These are phyloP conservation scores for Pelvicachromis taeniatus DNA, from an alignment of 2,113 vertebrate genomes.

Conservation along the genomic window DNA sequence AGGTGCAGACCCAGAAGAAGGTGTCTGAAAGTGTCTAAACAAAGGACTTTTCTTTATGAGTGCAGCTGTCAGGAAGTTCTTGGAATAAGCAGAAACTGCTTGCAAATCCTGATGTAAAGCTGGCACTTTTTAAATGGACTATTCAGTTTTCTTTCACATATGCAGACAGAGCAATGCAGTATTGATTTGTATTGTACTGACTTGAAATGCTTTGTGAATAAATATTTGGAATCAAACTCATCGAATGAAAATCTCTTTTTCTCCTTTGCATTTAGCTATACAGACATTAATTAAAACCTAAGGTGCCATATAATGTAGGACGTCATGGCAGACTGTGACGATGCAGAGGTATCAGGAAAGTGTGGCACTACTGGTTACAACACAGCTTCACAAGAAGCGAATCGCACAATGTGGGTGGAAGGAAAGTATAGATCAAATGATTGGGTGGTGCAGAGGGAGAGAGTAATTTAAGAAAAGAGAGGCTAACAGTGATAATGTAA, in stretches of 20 bases:
- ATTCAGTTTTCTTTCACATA: slow-evolving; percentile 25
- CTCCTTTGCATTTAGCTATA: not conserved
- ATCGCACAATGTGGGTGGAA: slow-evolving; percentile 8
- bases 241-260: slow-evolving; percentile 24
- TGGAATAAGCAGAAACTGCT: slow-evolving; percentile 39
- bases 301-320: not conserved
- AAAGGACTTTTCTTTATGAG: slow-evolving; percentile 36
- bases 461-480: not conserved
- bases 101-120: slow-evolving; percentile 40
- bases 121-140: slow-evolving; percentile 34
- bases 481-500: not conserved
- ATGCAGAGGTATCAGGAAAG: slow-evolving; percentile 19
- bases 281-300: not conserved
- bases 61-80: slow-evolving; percentile 37
- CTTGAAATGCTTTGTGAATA: slow-evolving; percentile 63
- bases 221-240: slow-evolving; percentile 52
- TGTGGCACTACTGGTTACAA: not conserved
- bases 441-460: not conserved
- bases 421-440: not conserved
- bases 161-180: slow-evolving; percentile 40
- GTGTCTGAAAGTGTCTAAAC: slow-evolving; percentile 8
- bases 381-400: not conserved
- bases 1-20: slow-evolving; percentile 16
- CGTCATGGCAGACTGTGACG: not conserved
- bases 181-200: slow-evolving; percentile 44